Evolutionary conservation across 1,140 invertebrate genomes (phyloP), one percentile per base, ranked within the genome.

Genomic region (Agrypnia vestita): DNA sequence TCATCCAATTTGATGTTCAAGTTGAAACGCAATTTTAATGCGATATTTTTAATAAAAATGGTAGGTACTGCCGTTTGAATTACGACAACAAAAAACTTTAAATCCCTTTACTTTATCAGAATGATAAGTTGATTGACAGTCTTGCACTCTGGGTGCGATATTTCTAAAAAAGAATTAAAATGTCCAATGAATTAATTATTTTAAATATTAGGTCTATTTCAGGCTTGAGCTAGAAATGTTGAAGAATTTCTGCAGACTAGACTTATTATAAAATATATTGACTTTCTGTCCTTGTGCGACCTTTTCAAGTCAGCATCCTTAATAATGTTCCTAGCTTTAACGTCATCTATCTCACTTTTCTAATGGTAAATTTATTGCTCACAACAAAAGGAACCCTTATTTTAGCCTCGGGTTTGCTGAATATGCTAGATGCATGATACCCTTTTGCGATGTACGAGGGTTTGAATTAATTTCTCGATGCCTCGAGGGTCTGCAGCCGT

Each of bases 251-350:
- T 21, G 21, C 17, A 59, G 55, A 59, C 55, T 59, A 59, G 55
- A 59, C 55, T 19, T 11, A 59, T 59, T 59, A 59, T 59, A 59
- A 59, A 59, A 59, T 59, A 59, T 19, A 59, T 59, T 59, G 17
- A 15, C 55, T 15, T 59, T 59, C 55, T 21, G 21, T 59, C 55
- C 55, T 59, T 59, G 21, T 6, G 8, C 55, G 55, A 59, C 55
- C 55, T 59, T 59, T 59, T 59, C 55, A 21, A 59, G 55, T 19
- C 21, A 19, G 15, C 21, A 21, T 59, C 55, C 55, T 59, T 59
- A 59, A 59, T 59, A 59, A 59, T 59, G 55, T 59, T 59, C 55
- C 21, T 15, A 35, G 25, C 55, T 59, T 59, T 3, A 35, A 59
- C 55, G 55, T 59, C 55, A 59, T 59, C 55, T 13, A 59, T 19